Evolutionary conservation across 2,888 invertebrate species (phyloP).

Genomic region (Psylliodes chrysocephalus): DNA sequence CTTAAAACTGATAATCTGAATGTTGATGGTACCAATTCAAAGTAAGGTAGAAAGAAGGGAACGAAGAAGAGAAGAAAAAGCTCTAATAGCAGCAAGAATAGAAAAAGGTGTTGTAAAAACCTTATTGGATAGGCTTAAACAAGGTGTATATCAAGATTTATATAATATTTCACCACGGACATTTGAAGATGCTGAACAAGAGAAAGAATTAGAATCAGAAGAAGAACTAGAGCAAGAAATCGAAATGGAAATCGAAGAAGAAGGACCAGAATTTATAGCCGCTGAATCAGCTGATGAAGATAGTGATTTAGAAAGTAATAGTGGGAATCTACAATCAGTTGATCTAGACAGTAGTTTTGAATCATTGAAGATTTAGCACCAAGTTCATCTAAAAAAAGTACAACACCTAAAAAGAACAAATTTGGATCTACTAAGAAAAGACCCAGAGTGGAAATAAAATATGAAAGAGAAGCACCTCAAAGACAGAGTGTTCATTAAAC

Average conservation of each 20-base stretch:
- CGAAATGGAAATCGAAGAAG: constrained; percentile 72
- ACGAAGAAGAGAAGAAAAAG: constrained; percentile 93
- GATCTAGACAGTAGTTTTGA: constrained; percentile 77
- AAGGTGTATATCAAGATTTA: constrained; percentile 97
- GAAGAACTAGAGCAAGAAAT: constrained; percentile 70
- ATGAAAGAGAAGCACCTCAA: constrained; percentile 82
- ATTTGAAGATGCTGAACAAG: constrained; percentile 91
- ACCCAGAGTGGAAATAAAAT: constrained; percentile 86
- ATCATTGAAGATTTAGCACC: constrained; percentile 75
- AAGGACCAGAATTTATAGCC: constrained; percentile 76
- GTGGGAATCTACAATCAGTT: constrained; percentile 72
- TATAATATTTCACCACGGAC: constrained; percentile 97
- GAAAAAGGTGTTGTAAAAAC: constrained; percentile 98
- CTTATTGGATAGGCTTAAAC: constrained; percentile 89
- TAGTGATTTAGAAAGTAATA: constrained; percentile 72
- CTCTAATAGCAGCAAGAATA: constrained; percentile 93
- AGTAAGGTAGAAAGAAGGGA: constrained; percentile 95
- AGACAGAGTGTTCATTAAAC: no score
- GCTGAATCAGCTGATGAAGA: constrained; percentile 70
- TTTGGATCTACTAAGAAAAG: constrained; percentile 54
- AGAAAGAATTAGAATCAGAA: no score
- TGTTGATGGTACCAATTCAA: constrained; percentile 92
- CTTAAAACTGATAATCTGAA: constrained; percentile 89
- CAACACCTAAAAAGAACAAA: constrained; percentile 42
- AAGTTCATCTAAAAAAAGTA: constrained; percentile 58